phyloP scores from a whole-genome alignment of 1,140 invertebrate genomes.

The Adoxophyes honmai region DNA sequence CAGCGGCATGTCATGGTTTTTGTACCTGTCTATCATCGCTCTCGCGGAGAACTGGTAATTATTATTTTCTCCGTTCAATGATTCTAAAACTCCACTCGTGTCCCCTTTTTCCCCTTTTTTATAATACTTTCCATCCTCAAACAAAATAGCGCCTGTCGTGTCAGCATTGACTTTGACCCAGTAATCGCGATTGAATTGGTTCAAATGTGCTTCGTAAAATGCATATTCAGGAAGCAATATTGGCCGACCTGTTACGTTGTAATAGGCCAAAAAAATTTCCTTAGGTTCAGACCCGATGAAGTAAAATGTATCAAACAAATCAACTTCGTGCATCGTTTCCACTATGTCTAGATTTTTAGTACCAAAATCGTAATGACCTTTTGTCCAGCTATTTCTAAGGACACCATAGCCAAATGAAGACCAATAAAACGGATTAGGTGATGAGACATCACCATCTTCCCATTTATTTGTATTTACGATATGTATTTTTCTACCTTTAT shows the following conservation, averaged over 20 bases:
- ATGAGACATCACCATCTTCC: conserved; percentile 58
- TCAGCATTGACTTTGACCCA: conserved; percentile 52
- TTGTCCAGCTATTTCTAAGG: conserved; percentile 60
- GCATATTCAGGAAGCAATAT: conserved; percentile 60
- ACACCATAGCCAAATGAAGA: conserved; percentile 60
- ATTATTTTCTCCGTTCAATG: conserved; percentile 64
- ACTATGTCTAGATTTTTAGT: conserved; percentile 29
- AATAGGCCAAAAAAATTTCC: conserved; percentile 60
- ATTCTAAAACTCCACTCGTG: conserved; percentile 58
- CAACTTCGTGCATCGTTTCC: conserved; percentile 38
- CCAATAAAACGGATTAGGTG: conserved; percentile 66
- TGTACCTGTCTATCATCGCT: conserved; percentile 65
- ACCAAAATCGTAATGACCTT: conserved; percentile 59
- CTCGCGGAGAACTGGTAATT: conserved; percentile 70
- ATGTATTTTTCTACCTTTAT: conserved; percentile 58
- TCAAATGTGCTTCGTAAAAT: conserved; percentile 65
- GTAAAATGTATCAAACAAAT: conserved; percentile 55
- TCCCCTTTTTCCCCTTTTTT: conserved; percentile 48
- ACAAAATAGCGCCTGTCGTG: conserved; percentile 43
- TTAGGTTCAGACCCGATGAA: conserved; percentile 49
- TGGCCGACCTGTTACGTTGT: conserved; percentile 59
- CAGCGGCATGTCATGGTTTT: conserved; percentile 53
- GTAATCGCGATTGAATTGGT: conserved; percentile 66
- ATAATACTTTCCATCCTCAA: conserved; percentile 64
- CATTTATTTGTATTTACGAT: conserved; percentile 60